Base-by-base conservation (phyloP, 2,888 invertebrate genomes). In the Pollenia labialis region DNA sequence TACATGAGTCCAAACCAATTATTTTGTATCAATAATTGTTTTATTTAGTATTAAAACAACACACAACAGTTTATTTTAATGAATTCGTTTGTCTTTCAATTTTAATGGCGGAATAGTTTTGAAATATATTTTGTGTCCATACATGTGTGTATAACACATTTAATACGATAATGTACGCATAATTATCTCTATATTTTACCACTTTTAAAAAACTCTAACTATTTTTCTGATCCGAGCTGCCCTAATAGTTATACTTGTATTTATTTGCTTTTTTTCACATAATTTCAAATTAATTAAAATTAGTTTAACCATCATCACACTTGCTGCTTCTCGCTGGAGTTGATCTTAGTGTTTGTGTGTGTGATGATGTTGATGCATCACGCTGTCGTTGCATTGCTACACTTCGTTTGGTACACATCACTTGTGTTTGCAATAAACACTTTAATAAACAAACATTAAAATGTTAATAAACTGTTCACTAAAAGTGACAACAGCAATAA, bases 271-370 rank as follows among this genome's bases (percentile, higher is more conserved):
- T 9, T 42, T 48, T 76, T 16, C 40, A 69, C 60, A 71, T 71
- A 79, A 79, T 85, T 74, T 75, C 10, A 54, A 74, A 80, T 69
- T 80, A 85, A 85, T 85, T 80, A 58, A 64, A 75, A 69, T 56
- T 74, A 69, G 52, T 50, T 75, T n/a, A 12, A 79, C 40, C 18
- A 62, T 42, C 23, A 71, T 62, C n/a, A 62, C 14, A 44, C 46
- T 50, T 60, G 50, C n/a, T 60, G 48, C 40, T 14, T 42, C 6
- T 1, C 32, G 32, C n/a, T 77, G 12, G 11, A 50, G 12, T 16
- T 18, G 50, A 23, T 32, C 32, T 32, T 6, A 32, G 32, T 32
- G 4, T 32, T 32, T 32, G 4, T 32, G 32, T 42, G 60, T 3
- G 46, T 60, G 68, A 68, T 23, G 42, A 40, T 40, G 52, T 52